Evolutionary conservation across 2,888 invertebrate species (phyloP).

Genomic region (Eupithecia subfuscata): DNA sequence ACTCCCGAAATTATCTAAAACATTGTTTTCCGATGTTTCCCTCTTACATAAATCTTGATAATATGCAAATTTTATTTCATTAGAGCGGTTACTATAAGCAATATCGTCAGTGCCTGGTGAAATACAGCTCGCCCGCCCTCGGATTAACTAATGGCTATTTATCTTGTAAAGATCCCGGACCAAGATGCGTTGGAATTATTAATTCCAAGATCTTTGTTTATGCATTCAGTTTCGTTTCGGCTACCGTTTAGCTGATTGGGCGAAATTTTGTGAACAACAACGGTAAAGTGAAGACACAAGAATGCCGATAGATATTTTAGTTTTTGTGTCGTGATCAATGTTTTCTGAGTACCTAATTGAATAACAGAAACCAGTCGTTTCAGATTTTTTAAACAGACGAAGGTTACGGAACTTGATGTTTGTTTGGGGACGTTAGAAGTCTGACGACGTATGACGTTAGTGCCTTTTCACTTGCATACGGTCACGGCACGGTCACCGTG

Average conservation of each 20-base stretch:
- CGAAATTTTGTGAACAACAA: not conserved
- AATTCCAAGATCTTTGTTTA: constrained; percentile 53
- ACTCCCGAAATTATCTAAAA: constrained; percentile 57
- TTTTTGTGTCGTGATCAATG: not conserved
- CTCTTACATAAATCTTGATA: constrained; percentile 76
- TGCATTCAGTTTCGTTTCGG: constrained; percentile 11
- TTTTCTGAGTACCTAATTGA: not conserved
- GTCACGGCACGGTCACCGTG: no score
- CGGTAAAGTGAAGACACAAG: not conserved
- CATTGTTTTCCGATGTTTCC: constrained; percentile 73
- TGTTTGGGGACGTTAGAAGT: not conserved
- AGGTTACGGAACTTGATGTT: not conserved
- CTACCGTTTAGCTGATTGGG: constrained; percentile 4
- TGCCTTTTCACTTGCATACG: not conserved
- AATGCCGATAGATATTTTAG: not conserved
- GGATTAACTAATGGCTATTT: constrained; percentile 84
- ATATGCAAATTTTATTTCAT: constrained; percentile 84
- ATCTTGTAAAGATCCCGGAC: constrained; percentile 77
- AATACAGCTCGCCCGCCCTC: constrained; percentile 74
- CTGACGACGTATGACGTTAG: not conserved
- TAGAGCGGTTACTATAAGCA: constrained; percentile 79
- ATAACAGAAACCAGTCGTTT: not conserved
- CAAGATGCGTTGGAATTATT: constrained; percentile 72
- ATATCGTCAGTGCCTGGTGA: constrained; percentile 67
- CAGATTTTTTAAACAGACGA: not conserved